These are phyloP conservation scores for Leptobrachium ailaonicum DNA, from an alignment of 2,113 vertebrate species.

Conservation along the genomic window DNA sequence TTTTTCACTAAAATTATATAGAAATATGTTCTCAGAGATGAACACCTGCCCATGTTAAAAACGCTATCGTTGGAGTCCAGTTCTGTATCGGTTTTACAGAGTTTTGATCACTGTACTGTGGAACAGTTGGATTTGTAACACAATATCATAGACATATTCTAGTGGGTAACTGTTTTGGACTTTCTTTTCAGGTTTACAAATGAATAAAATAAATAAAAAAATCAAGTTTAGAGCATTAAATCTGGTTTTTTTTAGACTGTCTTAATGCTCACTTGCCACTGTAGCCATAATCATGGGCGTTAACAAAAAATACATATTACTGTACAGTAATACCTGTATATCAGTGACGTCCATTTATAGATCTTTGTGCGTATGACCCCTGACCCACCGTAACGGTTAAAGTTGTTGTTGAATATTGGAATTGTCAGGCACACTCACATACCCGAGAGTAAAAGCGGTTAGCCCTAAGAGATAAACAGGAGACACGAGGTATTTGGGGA, in stretches of 20 bases:
- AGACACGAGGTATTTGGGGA: no score
- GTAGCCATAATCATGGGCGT: slow-evolving; percentile 28
- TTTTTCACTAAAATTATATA: slow-evolving; percentile 68
- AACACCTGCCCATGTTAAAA: slow-evolving; percentile 66
- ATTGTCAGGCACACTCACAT: no score
- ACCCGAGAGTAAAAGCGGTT: no score
- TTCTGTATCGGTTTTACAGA: slow-evolving; percentile 80
- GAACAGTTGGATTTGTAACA: slow-evolving; percentile 61
- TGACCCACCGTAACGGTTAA: no score
- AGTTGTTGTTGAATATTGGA: slow-evolving; percentile 11
- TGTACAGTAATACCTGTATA: slow-evolving; percentile 26
- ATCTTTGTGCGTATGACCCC: no score
- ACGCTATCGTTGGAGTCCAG: slow-evolving; percentile 64
- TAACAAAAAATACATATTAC: not conserved
- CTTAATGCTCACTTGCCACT: slow-evolving; percentile 18
- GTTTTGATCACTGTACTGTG: slow-evolving; percentile 75
- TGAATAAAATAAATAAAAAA: slow-evolving; percentile 19
- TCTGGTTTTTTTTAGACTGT: slow-evolving; percentile 22
- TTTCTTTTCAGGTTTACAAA: slow-evolving; percentile 32
- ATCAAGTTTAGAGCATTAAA: slow-evolving; percentile 19
- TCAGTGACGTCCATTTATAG: no score
- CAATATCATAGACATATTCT: slow-evolving; percentile 55
- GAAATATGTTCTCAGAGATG: slow-evolving; percentile 59
- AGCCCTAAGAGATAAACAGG: no score
- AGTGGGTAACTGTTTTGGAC: slow-evolving; percentile 46